Base-by-base conservation (phyloP, 1,140 invertebrate species). In the Trachymyrmex septentrionalis region DNA sequence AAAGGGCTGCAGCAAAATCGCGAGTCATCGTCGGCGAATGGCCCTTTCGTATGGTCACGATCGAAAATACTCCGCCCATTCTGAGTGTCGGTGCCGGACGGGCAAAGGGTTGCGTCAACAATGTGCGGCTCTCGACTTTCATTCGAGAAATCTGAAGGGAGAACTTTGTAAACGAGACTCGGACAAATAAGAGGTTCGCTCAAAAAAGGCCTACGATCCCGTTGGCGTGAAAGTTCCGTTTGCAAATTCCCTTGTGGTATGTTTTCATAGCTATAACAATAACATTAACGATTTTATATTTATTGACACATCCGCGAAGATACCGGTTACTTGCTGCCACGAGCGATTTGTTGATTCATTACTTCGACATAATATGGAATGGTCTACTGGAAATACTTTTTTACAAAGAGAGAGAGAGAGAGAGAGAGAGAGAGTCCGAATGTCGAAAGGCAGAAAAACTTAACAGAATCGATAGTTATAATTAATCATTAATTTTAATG, bases 101-200 rank as follows among this genome's bases (percentile, higher is more conserved):
- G 7, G 80, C 82, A 85, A 85, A 77, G 82, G 82, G 82, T 85
- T 85, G 82, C 82, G 82, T 85, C 82, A 85, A 85, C 82, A 85
- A 85, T 85, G 73, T 27, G 73, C 59, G 63, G 75, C 59, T 78
- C 82, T 76, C 59, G 75, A 85, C 75, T 85, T 78, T 85, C 48
- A 78, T 85, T 66, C 61, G 73, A 78, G 59, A 85, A 85, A 85
- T 78, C 75, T 75, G 82, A 77, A 21, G 63, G 73, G 48, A 85
- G 82, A 85, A 69, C 82, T 85, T 76, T 55, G 82, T 85, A 85
- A 85, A 85, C 82, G 72, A 69, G 82, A 78, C 61, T 30, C 71
- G 72, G 21, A 78, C 82, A 78, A 85, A 85, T 85, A 85, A 64
- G 50, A 61, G 75, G 67, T 55, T 61, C 21, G 53, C 4, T 55